A percentile compares a stretch with the other conserved stretches of the same genome.
Conservation (phyloP, 2,113 vertebrate species). For the Myrmecobius fasciatus region DNA sequence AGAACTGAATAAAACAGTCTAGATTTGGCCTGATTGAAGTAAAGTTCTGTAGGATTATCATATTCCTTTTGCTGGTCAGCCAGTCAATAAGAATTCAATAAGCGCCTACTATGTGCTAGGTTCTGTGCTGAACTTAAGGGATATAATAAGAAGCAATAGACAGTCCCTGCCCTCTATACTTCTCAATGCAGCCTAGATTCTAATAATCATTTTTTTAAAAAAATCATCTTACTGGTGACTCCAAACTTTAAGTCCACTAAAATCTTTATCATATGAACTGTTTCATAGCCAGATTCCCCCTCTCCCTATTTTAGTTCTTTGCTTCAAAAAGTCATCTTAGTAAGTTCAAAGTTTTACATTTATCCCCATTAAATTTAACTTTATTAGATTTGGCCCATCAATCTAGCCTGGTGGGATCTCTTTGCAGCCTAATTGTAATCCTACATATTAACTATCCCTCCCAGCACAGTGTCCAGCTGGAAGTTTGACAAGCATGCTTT, state of each 20-base stretch:
- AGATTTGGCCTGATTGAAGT: neutral
- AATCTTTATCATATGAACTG: neutral
- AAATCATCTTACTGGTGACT: neutral
- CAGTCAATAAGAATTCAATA: neutral
- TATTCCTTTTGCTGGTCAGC: neutral
- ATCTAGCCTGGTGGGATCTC: neutral
- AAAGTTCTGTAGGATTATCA: neutral
- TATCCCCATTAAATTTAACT: neutral
- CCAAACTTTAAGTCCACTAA: neutral
- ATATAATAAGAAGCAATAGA: neutral
- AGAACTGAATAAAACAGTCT: neutral
- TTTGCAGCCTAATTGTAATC: neutral
- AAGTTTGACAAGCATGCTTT: slow-evolving; percentile 2
- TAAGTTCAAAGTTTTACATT: neutral
- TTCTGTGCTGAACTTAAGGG: neutral
- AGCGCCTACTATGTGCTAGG: neutral
- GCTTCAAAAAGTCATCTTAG: neutral
- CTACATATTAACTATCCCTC: slow-evolving; percentile 2
- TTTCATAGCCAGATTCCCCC: neutral
- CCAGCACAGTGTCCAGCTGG: slow-evolving; percentile 3
- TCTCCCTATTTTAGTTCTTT: neutral
- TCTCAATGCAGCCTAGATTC: neutral
- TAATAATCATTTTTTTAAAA: neutral
- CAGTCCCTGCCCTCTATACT: neutral
- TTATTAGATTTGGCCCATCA: slow-evolving; percentile 2